These are phyloP conservation scores for Habroteleia sp. DNA, from an alignment of 2,888 invertebrate genomes.

Conservation along the genomic window DNA sequence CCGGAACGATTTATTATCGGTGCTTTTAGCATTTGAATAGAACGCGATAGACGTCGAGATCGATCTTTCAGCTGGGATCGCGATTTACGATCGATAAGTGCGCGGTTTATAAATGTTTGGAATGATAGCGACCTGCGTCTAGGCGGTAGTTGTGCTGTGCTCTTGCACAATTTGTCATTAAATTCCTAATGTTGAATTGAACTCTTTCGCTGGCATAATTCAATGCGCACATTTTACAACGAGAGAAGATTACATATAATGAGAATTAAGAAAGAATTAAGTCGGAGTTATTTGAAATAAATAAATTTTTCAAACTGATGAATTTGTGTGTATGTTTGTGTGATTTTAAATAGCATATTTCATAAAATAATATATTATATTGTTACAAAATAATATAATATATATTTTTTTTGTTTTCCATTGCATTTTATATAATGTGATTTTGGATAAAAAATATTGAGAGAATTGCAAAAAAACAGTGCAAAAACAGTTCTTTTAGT, in stretches of 20 bases:
- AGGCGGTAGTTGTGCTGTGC: not conserved
- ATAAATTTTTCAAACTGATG: no score
- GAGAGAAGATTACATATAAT: not conserved
- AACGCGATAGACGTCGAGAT: constrained; percentile 32
- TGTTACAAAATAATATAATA: no score
- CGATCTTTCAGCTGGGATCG: constrained; percentile 23
- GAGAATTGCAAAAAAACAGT: no score
- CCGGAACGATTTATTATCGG: constrained; percentile 47
- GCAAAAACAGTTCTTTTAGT: no score
- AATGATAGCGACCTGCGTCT: constrained; percentile 11
- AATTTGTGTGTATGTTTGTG: no score
- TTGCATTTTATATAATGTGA: no score
- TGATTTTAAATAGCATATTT: no score
- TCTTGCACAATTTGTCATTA: constrained; percentile 36
- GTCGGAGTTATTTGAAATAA: not conserved
- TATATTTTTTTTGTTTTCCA: no score
- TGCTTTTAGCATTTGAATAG: constrained; percentile 47
- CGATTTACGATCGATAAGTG: constrained; percentile 44
- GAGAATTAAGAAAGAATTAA: constrained; percentile 1
- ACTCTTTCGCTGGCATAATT: constrained; percentile 3
- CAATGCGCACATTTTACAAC: not conserved
- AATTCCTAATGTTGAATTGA: constrained; percentile 17
- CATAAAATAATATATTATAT: no score
- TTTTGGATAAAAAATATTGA: no score
- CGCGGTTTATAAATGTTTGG: constrained; percentile 36